These are phyloP conservation scores for Umimayanthus chanpuru DNA, from an alignment of 92 coral and sea anemone genomes.

Conservation along the genomic window DNA sequence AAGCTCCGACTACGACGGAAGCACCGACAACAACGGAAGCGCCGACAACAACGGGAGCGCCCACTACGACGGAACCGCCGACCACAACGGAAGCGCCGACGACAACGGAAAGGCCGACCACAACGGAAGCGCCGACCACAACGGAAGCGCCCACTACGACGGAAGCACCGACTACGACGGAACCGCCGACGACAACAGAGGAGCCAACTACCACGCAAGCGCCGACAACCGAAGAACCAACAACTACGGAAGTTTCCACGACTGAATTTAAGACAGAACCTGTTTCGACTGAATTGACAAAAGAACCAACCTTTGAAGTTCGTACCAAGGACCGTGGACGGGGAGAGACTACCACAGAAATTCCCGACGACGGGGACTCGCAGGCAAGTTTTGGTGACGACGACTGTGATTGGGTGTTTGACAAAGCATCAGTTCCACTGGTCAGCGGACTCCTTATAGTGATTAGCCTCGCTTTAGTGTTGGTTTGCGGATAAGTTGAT, in stretches of 20 bases:
- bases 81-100: constrained; percentile 40
- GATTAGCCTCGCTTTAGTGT: neutral
- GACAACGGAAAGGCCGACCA: constrained; percentile 36
- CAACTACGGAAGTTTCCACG: neutral
- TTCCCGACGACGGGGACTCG: neutral
- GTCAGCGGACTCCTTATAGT: neutral
- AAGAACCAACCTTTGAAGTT: neutral
- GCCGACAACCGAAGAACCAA: neutral
- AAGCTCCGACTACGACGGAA: constrained; percentile 37
- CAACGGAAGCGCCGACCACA: constrained; percentile 52
- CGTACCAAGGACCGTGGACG: too few species aligned
- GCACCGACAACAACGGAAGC: constrained; percentile 43
- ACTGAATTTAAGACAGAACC: neutral
- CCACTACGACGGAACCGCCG: constrained; percentile 40
- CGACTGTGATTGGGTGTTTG: constrained; percentile 24
- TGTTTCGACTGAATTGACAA: neutral
- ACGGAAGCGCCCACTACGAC: constrained; percentile 39
- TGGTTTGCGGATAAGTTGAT: neutral
- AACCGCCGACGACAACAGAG: constrained; percentile 1
- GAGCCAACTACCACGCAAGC: constrained; percentile 12
- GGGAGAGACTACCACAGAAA: neutral
- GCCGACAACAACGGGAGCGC: constrained; percentile 47
- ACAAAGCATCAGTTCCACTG: neutral
- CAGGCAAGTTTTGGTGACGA: constrained; percentile 21
- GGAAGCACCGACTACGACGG: constrained; percentile 24